These are phyloP conservation scores for Amphipyra berbera DNA, from an alignment of 2,888 invertebrate genomes.

Conservation along the genomic window DNA sequence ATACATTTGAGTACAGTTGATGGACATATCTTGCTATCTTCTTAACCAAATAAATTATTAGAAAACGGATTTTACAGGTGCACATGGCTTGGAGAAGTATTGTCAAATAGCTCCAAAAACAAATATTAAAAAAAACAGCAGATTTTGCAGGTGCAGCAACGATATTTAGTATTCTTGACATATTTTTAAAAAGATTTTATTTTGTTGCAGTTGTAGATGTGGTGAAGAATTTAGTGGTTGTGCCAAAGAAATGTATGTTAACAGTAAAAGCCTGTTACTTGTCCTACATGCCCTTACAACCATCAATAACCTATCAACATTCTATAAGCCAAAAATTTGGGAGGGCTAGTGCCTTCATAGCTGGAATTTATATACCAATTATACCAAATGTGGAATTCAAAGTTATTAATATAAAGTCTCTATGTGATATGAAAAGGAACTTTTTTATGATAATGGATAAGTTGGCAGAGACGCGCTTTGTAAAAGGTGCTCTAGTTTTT, in stretches of 20 bases:
- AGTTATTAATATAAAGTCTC: slow-evolving; percentile 73
- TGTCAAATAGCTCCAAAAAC: too few relatives aligned
- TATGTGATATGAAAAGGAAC: slow-evolving; percentile 65
- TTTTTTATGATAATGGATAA: slow-evolving; percentile 70
- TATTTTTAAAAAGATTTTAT: neutral
- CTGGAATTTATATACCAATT: slow-evolving; percentile 80
- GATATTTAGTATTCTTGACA: too few relatives aligned
- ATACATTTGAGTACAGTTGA: too few relatives aligned
- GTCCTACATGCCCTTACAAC: slow-evolving; percentile 75
- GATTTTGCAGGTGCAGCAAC: too few relatives aligned
- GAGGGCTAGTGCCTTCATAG: slow-evolving; percentile 68
- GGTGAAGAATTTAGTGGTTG: slow-evolving; percentile 70
- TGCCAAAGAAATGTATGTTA: slow-evolving; percentile 80
- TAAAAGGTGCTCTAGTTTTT: slow-evolving; percentile 82
- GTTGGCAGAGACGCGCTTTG: slow-evolving; percentile 69
- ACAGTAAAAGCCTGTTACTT: slow-evolving; percentile 73
- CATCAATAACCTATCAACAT: slow-evolving; percentile 71
- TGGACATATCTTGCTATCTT: too few relatives aligned
- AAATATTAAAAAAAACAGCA: too few relatives aligned
- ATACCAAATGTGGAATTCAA: slow-evolving; percentile 81
- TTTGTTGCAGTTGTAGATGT: slow-evolving; percentile 80
- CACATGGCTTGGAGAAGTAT: too few relatives aligned
- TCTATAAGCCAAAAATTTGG: slow-evolving; percentile 64
- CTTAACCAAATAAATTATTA: too few relatives aligned
- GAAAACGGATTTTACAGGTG: too few relatives aligned